phyloP scores from a whole-genome alignment of 1,140 invertebrate species.

The Harpegnathos saltator region DNA sequence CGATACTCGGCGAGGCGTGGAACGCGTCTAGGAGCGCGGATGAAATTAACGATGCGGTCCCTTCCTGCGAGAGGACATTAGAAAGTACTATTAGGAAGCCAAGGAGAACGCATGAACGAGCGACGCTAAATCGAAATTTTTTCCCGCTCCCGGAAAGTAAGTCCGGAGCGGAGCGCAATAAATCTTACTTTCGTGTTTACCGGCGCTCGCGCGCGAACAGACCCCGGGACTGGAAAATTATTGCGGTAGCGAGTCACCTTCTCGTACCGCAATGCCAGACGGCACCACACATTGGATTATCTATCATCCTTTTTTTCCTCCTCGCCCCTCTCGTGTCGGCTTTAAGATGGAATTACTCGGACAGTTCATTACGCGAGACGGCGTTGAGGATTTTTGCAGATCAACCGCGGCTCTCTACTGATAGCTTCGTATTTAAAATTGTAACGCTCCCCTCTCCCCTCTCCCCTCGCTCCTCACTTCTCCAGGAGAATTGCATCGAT shows the following conservation, averaged over 20 bases:
- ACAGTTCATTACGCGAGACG: neutral
- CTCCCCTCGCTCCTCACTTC: no score
- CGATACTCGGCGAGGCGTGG: neutral
- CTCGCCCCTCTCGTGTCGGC: neutral
- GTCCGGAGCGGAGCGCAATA: slow-evolving; percentile 23
- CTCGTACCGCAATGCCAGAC: slow-evolving; percentile 31
- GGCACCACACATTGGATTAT: slow-evolving; percentile 19
- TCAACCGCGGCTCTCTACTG: neutral
- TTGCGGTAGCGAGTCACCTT: slow-evolving; percentile 38
- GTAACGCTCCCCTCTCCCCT: neutral
- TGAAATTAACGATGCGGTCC: slow-evolving; percentile 7
- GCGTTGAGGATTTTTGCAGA: neutral
- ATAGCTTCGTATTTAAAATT: neutral
- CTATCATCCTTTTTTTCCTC: neutral
- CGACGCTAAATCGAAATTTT: slow-evolving; percentile 26
- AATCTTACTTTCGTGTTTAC: slow-evolving; percentile 56
- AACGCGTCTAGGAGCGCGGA: neutral
- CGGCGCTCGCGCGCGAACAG: neutral
- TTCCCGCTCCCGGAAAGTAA: neutral
- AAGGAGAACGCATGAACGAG: neutral
- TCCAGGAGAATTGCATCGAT: no score
- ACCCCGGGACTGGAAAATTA: slow-evolving; percentile 46
- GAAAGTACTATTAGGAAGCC: neutral
- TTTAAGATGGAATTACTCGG: slow-evolving; percentile 32
- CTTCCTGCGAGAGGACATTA: neutral